A percentile compares a stretch with the other conserved stretches of the same genome.
phyloP scores from a whole-genome alignment of 2,797 vertebrate species.

The Menidia menidia region DNA sequence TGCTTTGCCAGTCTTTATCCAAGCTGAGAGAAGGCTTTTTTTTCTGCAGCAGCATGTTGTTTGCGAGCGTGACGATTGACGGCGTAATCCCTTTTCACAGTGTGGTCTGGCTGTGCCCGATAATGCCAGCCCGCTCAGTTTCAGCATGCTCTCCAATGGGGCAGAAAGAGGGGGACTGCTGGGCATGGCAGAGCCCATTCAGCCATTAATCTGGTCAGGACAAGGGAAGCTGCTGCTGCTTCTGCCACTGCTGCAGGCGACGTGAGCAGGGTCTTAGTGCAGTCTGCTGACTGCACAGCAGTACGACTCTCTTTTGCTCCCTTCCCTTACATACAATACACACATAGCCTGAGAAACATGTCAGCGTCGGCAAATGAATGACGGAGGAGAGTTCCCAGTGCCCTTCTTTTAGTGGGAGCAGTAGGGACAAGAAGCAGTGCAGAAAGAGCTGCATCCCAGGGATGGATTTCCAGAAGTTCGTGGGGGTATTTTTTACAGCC shows the following conservation, averaged over 20 bases:
- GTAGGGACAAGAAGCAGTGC: constrained; percentile 50
- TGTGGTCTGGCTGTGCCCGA: constrained; percentile 83
- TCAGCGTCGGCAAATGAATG: constrained; percentile 61
- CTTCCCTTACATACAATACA: constrained; percentile 20
- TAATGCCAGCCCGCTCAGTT: constrained; percentile 81
- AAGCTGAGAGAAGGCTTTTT: constrained; percentile 59
- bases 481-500: constrained; percentile 60
- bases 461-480: constrained; percentile 60
- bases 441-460: constrained; percentile 59
- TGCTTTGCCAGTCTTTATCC: constrained; percentile 76
- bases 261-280: constrained; percentile 73
- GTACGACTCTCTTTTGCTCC: constrained; percentile 45
- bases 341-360: constrained; percentile 49
- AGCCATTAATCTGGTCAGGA: constrained; percentile 81
- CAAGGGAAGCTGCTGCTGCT: constrained; percentile 71
- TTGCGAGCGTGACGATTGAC: constrained; percentile 79
- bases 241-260: constrained; percentile 73
- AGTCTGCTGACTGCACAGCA: constrained; percentile 79
- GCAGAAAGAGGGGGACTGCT: constrained; percentile 74
- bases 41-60: constrained; percentile 74
- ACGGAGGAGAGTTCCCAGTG: constrained; percentile 59
- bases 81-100: constrained; percentile 85
- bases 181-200: constrained; percentile 78
- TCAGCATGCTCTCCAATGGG: constrained; percentile 78
- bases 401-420: constrained; percentile 52